Percentiles rank a stretch among this genome's conserved stretches.
These are phyloP conservation scores for Amphiprion clarkii DNA, from an alignment of 2,797 vertebrate genomes.

Conservation along the genomic window DNA sequence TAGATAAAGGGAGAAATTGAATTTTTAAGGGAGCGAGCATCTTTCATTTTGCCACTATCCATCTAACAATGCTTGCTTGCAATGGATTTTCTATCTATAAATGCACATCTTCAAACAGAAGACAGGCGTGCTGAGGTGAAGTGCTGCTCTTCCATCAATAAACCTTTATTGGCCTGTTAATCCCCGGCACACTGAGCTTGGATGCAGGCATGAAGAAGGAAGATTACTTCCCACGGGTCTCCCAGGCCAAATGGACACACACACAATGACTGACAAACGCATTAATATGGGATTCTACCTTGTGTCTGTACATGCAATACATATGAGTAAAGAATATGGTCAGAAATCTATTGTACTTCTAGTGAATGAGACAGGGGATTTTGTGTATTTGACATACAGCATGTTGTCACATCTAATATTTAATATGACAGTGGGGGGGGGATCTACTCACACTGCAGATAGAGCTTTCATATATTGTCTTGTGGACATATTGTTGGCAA, in stretches of 20 bases:
- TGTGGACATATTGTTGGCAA: neutral
- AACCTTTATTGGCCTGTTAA: slow-evolving; percentile 63
- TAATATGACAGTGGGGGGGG: neutral
- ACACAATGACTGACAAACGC: neutral
- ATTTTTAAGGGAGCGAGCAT: slow-evolving; percentile 49
- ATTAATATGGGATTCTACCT: neutral
- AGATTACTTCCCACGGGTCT: slow-evolving; percentile 45
- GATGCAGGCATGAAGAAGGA: slow-evolving; percentile 28
- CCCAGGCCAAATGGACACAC: slow-evolving; percentile 16
- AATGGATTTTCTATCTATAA: slow-evolving; percentile 63
- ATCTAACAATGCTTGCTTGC: slow-evolving; percentile 34
- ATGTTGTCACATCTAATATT: neutral
- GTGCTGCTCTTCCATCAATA: slow-evolving; percentile 43
- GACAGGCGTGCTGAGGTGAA: slow-evolving; percentile 27
- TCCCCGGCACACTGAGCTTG: slow-evolving; percentile 30
- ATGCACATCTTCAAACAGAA: slow-evolving; percentile 46
- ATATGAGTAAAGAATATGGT: neutral
- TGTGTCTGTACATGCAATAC: slow-evolving; percentile 1
- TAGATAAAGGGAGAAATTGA: slow-evolving; percentile 50
- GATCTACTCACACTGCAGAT: neutral
- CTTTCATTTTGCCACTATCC: slow-evolving; percentile 53
- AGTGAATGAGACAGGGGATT: neutral
- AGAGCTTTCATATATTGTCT: slow-evolving; percentile 1
- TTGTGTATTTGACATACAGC: neutral
- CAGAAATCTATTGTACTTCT: neutral